These are phyloP conservation scores for Trimorus sp. DNA, from an alignment of 2,888 invertebrate genomes.

Conservation along the genomic window DNA sequence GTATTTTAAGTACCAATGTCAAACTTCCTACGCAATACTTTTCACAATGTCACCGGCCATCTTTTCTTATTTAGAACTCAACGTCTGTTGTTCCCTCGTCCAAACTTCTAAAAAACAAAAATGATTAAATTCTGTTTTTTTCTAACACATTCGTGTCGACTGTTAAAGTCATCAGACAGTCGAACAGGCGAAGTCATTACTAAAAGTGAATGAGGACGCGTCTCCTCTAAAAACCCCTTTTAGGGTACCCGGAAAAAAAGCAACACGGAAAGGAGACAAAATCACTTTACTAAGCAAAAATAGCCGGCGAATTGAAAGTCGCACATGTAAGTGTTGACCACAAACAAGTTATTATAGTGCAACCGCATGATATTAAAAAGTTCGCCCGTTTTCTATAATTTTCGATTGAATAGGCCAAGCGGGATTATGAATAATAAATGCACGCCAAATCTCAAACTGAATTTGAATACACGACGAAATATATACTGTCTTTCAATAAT, in stretches of 20 bases:
- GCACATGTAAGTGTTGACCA: conserved; percentile 28
- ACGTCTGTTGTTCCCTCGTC: too few relatives aligned
- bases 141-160: too few relatives aligned
- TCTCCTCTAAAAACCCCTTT: conserved; percentile 6
- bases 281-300: conserved; percentile 26
- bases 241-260: conserved; percentile 1
- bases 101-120: too few relatives aligned
- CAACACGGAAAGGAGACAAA: conserved; percentile 11
- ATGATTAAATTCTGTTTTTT: too few relatives aligned
- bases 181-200: too few relatives aligned
- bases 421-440: conserved; percentile 38
- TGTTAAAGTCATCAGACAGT: too few relatives aligned
- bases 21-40: too few relatives aligned
- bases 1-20: too few relatives aligned
- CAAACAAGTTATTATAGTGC: conserved; percentile 39
- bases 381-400: conserved; percentile 33
- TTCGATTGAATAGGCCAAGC: conserved; percentile 37
- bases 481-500: conserved; percentile 49
- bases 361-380: conserved; percentile 36
- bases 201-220: not conserved
- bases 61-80: too few relatives aligned
- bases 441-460: conserved; percentile 42
- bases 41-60: too few relatives aligned
- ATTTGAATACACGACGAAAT: conserved; percentile 53
- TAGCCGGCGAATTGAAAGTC: conserved; percentile 7